phyloP scores from a whole-genome alignment of 2,797 vertebrate genomes.

The Mormyrops attenuatus region DNA sequence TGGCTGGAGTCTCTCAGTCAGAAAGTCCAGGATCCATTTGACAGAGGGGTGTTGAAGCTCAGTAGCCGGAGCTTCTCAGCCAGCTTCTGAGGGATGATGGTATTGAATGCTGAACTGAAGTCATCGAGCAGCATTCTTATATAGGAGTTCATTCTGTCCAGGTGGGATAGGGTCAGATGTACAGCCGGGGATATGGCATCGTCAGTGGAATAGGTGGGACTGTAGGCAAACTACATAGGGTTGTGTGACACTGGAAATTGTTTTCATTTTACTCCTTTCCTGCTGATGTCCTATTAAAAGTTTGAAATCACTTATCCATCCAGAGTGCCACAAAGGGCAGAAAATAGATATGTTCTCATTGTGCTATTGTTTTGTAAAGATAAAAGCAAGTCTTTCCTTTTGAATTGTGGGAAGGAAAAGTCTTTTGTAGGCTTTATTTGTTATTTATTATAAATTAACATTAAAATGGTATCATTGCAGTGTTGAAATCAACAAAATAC shows the following conservation, averaged over 20 bases:
- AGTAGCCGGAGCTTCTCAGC: background rate
- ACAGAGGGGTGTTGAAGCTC: background rate
- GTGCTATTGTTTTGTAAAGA: slow-evolving; percentile 6
- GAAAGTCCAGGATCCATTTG: background rate
- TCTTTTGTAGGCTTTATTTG: background rate
- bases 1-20: background rate
- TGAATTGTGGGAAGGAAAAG: slow-evolving; percentile 7
- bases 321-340: background rate
- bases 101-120: background rate
- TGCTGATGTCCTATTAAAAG: background rate
- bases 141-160: background rate
- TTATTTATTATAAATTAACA: slow-evolving; percentile 12
- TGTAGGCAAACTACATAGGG: background rate
- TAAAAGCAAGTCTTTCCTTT: slow-evolving; percentile 1
- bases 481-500: background rate
- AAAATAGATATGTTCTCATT: background rate
- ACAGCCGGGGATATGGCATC: background rate
- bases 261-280: background rate
- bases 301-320: background rate
- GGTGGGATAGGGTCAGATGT: background rate
- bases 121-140: background rate
- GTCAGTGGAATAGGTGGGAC: background rate
- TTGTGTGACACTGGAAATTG: background rate
- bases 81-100: background rate
- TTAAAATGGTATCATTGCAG: background rate